Percentiles rank a stretch among this genome's conserved stretches.
Conservation (phyloP, 2,113 vertebrate genomes). For the Peromyscus leucopus region DNA sequence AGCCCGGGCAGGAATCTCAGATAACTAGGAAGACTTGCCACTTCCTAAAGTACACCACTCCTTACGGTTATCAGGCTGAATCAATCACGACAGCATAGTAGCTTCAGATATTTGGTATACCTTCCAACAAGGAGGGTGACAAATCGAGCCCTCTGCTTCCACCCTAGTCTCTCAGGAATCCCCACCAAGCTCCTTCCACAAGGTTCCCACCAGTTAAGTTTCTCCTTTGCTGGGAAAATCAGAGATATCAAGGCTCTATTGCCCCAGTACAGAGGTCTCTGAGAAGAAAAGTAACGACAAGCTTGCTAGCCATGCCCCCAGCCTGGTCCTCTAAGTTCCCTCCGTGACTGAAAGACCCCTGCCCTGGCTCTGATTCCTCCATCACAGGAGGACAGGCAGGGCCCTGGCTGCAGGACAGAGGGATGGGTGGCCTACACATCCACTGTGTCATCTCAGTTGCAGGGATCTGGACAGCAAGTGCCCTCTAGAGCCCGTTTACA, state of each 20-base stretch:
- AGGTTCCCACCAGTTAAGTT: background rate
- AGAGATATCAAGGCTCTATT: background rate
- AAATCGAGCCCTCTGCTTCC: conserved; percentile 29
- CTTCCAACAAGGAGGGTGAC: background rate
- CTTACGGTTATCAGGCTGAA: conserved; percentile 4
- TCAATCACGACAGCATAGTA: conserved; percentile 2
- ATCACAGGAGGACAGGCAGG: background rate
- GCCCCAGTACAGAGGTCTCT: background rate
- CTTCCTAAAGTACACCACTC: background rate
- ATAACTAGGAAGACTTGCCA: background rate
- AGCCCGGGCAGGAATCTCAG: background rate
- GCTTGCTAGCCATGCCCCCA: conserved; percentile 1
- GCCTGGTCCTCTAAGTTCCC: background rate
- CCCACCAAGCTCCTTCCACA: background rate
- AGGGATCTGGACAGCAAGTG: background rate
- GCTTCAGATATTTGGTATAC: conserved; percentile 13
- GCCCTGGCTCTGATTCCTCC: background rate
- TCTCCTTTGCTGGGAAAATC: conserved; percentile 11
- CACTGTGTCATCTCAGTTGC: background rate
- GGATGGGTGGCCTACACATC: background rate
- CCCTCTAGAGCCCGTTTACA: background rate
- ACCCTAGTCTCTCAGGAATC: conserved; percentile 55
- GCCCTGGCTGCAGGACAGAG: background rate
- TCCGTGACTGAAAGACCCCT: background rate
- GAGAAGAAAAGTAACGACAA: background rate